Conservation (phyloP, 2,113 vertebrate genomes). For the Aptenodytes patagonicus region DNA sequence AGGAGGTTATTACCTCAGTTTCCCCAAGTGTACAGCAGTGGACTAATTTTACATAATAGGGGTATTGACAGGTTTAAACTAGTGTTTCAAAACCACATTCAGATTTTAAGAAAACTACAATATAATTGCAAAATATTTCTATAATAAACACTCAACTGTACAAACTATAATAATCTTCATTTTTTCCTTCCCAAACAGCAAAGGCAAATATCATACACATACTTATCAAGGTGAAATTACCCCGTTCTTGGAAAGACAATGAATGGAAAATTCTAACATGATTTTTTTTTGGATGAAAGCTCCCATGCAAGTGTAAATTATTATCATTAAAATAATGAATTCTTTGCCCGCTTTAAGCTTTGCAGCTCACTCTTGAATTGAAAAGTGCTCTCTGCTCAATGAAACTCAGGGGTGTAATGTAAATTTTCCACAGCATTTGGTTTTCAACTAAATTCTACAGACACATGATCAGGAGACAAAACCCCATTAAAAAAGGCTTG, state of each 20-base stretch:
- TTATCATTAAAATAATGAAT: slow-evolving; percentile 61
- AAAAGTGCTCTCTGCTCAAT: neutral
- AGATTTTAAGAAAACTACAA: neutral
- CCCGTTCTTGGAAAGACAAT: neutral
- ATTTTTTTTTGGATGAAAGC: slow-evolving; percentile 57
- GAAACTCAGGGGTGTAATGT: slow-evolving; percentile 10
- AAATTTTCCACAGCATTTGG: neutral
- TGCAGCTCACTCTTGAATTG: slow-evolving; percentile 13
- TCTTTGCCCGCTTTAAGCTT: slow-evolving; percentile 9
- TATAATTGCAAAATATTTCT: slow-evolving; percentile 48
- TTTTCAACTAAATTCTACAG: neutral
- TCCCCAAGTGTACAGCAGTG: neutral
- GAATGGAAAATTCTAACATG: slow-evolving; percentile 24
- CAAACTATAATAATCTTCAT: slow-evolving; percentile 21
- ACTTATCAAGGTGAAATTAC: slow-evolving; percentile 54
- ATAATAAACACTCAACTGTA: slow-evolving; percentile 12
- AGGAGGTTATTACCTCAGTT: neutral
- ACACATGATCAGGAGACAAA: neutral
- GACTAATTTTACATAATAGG: neutral
- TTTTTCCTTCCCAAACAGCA: slow-evolving; percentile 6
- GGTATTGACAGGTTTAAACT: neutral
- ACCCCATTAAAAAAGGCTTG: neutral
- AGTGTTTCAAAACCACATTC: neutral
- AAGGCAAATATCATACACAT: neutral
- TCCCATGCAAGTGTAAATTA: slow-evolving; percentile 60